Base-by-base conservation (phyloP, 92 coral and sea anemone genomes). In the Ricordea florida region DNA sequence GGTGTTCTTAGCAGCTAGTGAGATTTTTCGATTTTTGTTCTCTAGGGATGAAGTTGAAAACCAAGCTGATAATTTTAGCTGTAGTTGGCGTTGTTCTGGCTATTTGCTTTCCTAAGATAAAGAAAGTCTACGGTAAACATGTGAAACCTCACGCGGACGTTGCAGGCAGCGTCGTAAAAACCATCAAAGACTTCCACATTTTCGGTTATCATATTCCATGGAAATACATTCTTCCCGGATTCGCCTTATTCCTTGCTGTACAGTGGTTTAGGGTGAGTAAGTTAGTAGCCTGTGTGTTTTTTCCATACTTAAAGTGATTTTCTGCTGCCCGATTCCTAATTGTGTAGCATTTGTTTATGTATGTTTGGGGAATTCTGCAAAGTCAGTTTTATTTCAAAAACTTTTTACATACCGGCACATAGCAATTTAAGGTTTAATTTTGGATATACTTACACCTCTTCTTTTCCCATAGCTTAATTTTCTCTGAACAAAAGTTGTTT, bases 151-250 rank as follows among this genome's bases (percentile, higher is more conserved):
- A 88, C 22, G 69, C 93, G 13, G 98, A 92, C 38, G 18, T 89
- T 6, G 99, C 79, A 5, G 91, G 77, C 29, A 75, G 75, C 20
- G 62, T 89, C 33, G 82, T 82, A 17, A 86, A 70, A 30, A 50
- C 72, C 22, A 66, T 91, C 42, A 91, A 96, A 66, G 90, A 96
- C 38, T 87, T 96, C 72, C 87, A 86, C 64, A 59, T 96, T 35
- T 84, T 92, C 24, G 99, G 99, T 25, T 89, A 92, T 74, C 96
- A 85, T 50, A 83, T 96, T 27, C 99, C 99, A 10, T 96, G 99
- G 99, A 84, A 80, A 44, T 92, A 83, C 60, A 79, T 96, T 51
- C 90, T 92, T 1, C 99, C 99, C 1, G 72, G 88, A 10, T 78
- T 85, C 53, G 97, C 82, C 6, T 31, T 91, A 11, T 81, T 96